Evolutionary conservation across 2,888 invertebrate genomes (phyloP).

Genomic region (Tholera decimalis): DNA sequence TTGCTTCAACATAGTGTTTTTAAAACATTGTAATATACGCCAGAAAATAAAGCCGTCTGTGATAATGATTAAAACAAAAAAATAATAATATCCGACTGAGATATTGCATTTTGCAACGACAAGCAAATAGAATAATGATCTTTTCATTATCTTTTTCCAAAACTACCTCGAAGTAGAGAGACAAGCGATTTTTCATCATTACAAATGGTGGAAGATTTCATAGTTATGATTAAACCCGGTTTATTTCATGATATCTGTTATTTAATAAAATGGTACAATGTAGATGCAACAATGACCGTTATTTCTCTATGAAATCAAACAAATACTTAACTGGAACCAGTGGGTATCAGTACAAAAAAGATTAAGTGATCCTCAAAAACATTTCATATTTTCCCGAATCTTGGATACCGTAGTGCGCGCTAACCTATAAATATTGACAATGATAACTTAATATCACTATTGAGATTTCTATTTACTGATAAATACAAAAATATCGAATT

Average conservation of each 20-base stretch:
- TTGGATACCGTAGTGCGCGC: conserved; percentile 20
- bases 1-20: too few species aligned
- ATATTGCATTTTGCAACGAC: too few species aligned
- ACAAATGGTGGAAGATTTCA: too few species aligned
- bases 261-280: background rate
- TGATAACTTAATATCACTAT: conserved; percentile 31
- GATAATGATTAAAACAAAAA: too few species aligned
- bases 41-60: too few species aligned
- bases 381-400: conserved; percentile 6
- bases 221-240: too few species aligned
- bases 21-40: too few species aligned
- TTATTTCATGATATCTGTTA: too few species aligned
- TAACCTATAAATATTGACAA: conserved; percentile 41
- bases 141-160: too few species aligned
- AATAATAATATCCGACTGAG: too few species aligned
- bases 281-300: background rate
- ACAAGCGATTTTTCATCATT: background rate
- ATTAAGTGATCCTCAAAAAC: background rate
- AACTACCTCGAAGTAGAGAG: too few species aligned
- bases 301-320: background rate
- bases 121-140: too few species aligned
- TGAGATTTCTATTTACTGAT: conserved; percentile 35
- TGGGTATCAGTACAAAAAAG: background rate
- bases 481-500: conserved; percentile 51
- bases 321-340: background rate